A percentile compares a stretch with the other conserved stretches of the same genome.
Conservation (phyloP, 53 echinoderm and acorn worm species). For the Apostichopus leukothele region DNA sequence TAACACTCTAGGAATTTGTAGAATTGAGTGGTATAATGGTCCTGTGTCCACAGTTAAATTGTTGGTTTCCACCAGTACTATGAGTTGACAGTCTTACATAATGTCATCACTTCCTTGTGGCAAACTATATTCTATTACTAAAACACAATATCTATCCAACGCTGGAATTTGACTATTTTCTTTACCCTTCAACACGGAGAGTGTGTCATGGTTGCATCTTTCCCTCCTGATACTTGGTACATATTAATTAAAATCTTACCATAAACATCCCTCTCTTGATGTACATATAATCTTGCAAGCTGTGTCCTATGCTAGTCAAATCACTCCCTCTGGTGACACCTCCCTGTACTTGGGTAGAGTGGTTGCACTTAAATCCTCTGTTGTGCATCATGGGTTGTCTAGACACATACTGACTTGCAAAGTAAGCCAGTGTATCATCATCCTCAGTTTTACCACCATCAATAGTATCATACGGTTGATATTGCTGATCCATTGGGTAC, state of each 20-base stretch:
- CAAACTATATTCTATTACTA: neutral
- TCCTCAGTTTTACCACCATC: constrained; percentile 82
- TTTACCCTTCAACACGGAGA: no score
- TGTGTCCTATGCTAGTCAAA: constrained; percentile 54
- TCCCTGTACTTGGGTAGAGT: constrained; percentile 31
- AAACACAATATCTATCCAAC: neutral
- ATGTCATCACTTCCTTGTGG: no score
- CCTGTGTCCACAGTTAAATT: no score
- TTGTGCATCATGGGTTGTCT: constrained; percentile 74
- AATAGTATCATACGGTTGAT: constrained; percentile 43
- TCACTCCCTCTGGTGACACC: constrained; percentile 75
- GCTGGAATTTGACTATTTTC: no score
- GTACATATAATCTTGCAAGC: constrained; percentile 94
- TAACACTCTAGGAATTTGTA: no score
- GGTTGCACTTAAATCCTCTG: constrained; percentile 64
- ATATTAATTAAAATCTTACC: constrained; percentile 54
- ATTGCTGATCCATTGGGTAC: constrained; percentile 69
- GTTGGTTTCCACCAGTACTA: no score
- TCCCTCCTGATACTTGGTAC: no score
- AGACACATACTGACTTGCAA: constrained; percentile 74
- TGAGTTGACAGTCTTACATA: no score
- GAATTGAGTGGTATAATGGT: no score
- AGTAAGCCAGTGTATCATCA: constrained; percentile 63
- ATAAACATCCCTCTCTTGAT: constrained; percentile 61
- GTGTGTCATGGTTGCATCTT: no score